phyloP scores from a whole-genome alignment of 2,888 invertebrate species.

The Agonopterix subpropinquella region DNA sequence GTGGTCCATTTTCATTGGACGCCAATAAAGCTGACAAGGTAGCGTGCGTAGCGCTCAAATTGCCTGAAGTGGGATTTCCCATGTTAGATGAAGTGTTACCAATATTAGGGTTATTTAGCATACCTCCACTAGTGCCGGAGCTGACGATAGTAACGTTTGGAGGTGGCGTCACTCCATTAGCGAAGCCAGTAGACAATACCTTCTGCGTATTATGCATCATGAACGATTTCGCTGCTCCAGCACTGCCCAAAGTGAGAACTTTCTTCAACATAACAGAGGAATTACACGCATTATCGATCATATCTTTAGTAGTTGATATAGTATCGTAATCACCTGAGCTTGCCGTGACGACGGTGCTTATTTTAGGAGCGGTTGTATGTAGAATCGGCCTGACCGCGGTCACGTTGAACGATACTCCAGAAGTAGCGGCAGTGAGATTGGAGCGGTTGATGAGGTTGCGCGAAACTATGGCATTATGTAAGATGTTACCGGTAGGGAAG shows the following conservation, averaged over 20 bases:
- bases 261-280: slow-evolving; percentile 72
- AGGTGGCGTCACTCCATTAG: slow-evolving; percentile 59
- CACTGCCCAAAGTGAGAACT: slow-evolving; percentile 64
- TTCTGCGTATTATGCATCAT: slow-evolving; percentile 73
- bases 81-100: slow-evolving; percentile 40
- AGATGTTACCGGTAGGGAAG: slow-evolving; percentile 67
- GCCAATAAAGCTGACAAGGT: slow-evolving; percentile 63
- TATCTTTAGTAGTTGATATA: slow-evolving; percentile 66
- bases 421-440: slow-evolving; percentile 36
- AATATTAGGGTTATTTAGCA: slow-evolving; percentile 37
- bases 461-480: slow-evolving; percentile 69
- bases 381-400: slow-evolving; percentile 48
- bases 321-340: slow-evolving; percentile 52
- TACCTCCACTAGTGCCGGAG: slow-evolving; percentile 48
- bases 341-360: slow-evolving; percentile 44
- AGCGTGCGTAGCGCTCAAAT: slow-evolving; percentile 67
- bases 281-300: slow-evolving; percentile 70
- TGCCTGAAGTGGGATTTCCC: slow-evolving; percentile 52
- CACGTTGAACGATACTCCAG: slow-evolving; percentile 56
- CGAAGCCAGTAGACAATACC: slow-evolving; percentile 62
- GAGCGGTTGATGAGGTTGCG: slow-evolving; percentile 60
- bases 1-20: slow-evolving; percentile 36
- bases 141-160: slow-evolving; percentile 70
- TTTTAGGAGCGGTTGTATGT: slow-evolving; percentile 53
- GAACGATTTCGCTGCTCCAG: slow-evolving; percentile 62